Evolutionary conservation across 2,888 invertebrate genomes (phyloP).

Genomic region (Euzophera pinguis): DNA sequence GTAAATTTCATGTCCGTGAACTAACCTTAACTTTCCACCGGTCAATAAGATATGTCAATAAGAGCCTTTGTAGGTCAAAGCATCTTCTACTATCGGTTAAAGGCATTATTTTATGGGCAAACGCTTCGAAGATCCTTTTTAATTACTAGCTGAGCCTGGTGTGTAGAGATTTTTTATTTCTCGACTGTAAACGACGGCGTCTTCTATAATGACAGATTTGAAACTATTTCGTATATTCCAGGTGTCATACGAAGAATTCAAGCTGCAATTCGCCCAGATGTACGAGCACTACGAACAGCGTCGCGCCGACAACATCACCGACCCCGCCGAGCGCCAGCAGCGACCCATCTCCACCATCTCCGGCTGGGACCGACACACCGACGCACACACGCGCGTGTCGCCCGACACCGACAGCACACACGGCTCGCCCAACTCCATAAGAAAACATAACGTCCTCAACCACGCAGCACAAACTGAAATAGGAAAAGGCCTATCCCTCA

Average conservation of each 20-base stretch:
- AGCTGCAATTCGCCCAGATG: conserved; percentile 98
- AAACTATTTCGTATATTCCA: conserved; percentile 60
- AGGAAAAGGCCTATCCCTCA: conserved; percentile 61
- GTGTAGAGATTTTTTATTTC: too few species aligned
- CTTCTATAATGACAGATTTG: too few species aligned
- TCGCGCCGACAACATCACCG: conserved; percentile 96
- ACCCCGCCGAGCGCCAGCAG: conserved; percentile 94
- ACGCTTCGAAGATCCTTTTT: too few species aligned
- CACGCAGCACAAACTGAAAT: conserved; percentile 74
- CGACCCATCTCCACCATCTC: conserved; percentile 97
- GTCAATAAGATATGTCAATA: too few species aligned
- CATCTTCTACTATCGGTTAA: too few species aligned
- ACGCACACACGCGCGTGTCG: neutral
- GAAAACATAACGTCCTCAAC: conserved; percentile 39
- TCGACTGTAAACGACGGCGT: too few species aligned
- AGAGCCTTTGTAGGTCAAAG: too few species aligned
- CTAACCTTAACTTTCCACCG: too few species aligned
- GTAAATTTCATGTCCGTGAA: too few species aligned
- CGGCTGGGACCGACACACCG: conserved; percentile 85
- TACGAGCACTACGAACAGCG: conserved; percentile 97
- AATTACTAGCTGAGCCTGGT: too few species aligned
- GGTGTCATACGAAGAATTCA: conserved; percentile 99
- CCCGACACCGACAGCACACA: conserved; percentile 2
- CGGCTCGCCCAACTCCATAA: neutral
- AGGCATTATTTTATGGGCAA: too few species aligned